These are phyloP conservation scores for Cephalopterus ornatus DNA, from an alignment of 2,113 vertebrate species.

Conservation along the genomic window DNA sequence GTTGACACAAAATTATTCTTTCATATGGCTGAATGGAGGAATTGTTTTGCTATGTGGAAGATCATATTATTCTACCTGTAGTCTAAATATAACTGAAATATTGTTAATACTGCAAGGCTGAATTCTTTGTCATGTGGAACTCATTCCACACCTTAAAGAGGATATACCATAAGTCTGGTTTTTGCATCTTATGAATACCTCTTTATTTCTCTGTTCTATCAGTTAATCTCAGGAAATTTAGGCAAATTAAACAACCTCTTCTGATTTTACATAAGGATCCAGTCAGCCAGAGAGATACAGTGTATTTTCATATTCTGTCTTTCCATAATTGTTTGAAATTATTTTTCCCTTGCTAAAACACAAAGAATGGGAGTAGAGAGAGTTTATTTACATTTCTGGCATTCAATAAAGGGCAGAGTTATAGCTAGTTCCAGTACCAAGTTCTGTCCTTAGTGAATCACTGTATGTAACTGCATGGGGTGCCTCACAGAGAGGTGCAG, in stretches of 20 bases:
- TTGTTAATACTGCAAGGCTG: not conserved
- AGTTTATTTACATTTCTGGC: not conserved
- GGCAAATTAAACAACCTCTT: not conserved
- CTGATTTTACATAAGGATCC: not conserved
- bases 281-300: too few relatives aligned
- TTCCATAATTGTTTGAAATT: not conserved
- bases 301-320: not conserved
- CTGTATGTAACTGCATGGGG: rapidly evolving
- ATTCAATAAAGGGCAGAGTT: not conserved
- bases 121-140: not conserved
- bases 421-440: not conserved
- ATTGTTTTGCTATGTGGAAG: not conserved
- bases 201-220: not conserved
- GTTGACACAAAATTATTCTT: not conserved
- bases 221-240: not conserved
- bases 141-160: not conserved
- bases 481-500: not conserved
- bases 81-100: not conserved
- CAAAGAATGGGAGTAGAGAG: not conserved
- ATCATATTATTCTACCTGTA: not conserved
- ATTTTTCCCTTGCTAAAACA: not conserved
- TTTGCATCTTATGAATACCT: not conserved
- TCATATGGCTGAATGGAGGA: not conserved
- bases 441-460: not conserved
- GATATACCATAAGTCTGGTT: rapidly evolving